Conservation (phyloP, 1,140 invertebrate genomes). For the Agrypnia vestita region DNA sequence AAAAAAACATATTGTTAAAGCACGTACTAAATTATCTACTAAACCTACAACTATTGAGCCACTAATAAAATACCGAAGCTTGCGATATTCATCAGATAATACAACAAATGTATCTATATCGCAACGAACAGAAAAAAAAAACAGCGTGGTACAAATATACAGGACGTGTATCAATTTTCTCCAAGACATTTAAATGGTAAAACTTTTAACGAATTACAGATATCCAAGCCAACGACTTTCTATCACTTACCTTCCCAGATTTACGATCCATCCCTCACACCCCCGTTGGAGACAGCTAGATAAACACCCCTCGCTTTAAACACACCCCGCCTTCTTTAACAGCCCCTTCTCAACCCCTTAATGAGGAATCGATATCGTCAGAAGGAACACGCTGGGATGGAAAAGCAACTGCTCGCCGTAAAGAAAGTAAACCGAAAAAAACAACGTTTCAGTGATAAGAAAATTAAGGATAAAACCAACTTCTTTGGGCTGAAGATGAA, state of each 20-base stretch:
- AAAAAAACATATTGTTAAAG: too few species aligned
- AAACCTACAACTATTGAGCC: too few species aligned
- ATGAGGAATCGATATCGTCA: constrained; percentile 26
- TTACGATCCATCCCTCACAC: constrained; percentile 18
- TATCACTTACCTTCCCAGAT: not conserved
- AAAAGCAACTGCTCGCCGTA: constrained; percentile 14
- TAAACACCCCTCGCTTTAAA: not conserved
- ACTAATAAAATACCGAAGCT: too few species aligned
- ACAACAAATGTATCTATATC: too few species aligned
- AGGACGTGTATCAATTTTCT: too few species aligned
- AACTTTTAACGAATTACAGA: constrained; percentile 6
- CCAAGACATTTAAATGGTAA: not conserved
- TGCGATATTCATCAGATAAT: too few species aligned
- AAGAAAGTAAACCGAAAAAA: not conserved
- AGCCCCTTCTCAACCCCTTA: not conserved
- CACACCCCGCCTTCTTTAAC: not conserved
- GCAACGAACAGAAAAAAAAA: too few species aligned
- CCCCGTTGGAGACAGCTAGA: not conserved
- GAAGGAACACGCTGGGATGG: constrained; percentile 9
- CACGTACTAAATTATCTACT: too few species aligned
- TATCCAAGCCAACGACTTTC: not conserved
- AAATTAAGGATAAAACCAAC: too few species aligned
- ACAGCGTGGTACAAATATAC: too few species aligned
- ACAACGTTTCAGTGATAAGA: too few species aligned
- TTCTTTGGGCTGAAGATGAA: too few species aligned